Evolutionary conservation across 2,113 vertebrate species (phyloP), one percentile per base, ranked within the genome.

Genomic region (Dascyllus trimaculatus): DNA sequence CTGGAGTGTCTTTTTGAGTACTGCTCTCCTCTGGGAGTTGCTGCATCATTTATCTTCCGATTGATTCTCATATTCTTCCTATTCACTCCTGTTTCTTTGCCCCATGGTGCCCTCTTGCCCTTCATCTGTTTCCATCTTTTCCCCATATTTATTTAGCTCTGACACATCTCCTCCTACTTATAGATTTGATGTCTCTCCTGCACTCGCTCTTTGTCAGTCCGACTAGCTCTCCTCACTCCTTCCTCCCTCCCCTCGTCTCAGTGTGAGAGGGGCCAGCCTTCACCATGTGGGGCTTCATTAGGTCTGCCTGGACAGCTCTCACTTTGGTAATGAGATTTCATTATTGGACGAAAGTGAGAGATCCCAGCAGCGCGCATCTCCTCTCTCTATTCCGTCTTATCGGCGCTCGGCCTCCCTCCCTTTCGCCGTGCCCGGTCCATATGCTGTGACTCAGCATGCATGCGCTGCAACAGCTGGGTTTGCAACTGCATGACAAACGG

Each of bases 261-360:
- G 67, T 17, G 46, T 82, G 74, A 70, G 65, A 54, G 70, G 49
- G 70, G 73, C 75, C 76, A 76, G 84, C 75, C 61, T 67, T 80
- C 81, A 67, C 82, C 77, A n/a, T 74, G 83, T 81, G 85, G 90
- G 90, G 81, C 93, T 92, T 95, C 92, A 87, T 94, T 93, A 93
- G 81, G 74, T 80, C 84, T 79, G 82, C 85, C 80, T 81, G 83
- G 87, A 86, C 71, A 77, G 84, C 89, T 82, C 79, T 72, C 84
- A 82, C 87, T 93, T 86, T 81, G 78, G 74, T 94, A 92, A 94
- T 93, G 90, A 92, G 91, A 87, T 89, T 91, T 89, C 86, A 82
- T 86, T 80, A 80, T 84, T 89, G 88, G 70, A 82, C 68, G 66
- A 76, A 88, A 85, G 85, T 85, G 85, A 78, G 86, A 89, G 89